Evolutionary conservation across 2,797 vertebrate species (phyloP).

Genomic region (Danio choprae): DNA sequence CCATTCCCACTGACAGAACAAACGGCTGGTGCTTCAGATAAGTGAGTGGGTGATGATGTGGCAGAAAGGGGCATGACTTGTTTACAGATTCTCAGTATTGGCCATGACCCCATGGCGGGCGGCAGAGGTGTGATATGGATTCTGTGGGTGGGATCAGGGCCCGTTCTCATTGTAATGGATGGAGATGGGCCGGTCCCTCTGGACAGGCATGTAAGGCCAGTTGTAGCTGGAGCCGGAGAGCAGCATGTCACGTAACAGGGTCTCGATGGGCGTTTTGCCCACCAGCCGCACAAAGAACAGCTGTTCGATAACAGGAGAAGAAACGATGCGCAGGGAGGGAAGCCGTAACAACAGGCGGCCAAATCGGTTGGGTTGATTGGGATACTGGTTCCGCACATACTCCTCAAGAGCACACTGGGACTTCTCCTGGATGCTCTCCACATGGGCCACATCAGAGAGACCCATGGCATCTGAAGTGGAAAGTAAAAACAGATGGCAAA

Average conservation of each 20-base stretch:
- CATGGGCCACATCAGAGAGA: constrained; percentile 84
- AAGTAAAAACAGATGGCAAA: background rate
- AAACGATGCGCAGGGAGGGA: constrained; percentile 86
- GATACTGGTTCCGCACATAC: constrained; percentile 87
- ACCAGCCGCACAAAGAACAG: constrained; percentile 90
- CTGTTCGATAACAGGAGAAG: constrained; percentile 89
- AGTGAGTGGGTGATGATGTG: constrained; percentile 56
- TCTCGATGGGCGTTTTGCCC: constrained; percentile 91
- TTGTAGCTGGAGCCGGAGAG: constrained; percentile 88
- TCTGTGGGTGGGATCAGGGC: constrained; percentile 67
- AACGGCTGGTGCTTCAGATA: constrained; percentile 50
- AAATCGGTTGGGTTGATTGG: constrained; percentile 86
- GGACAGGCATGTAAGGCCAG: constrained; percentile 84
- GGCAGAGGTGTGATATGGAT: constrained; percentile 50
- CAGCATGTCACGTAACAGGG: constrained; percentile 89
- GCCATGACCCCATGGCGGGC: constrained; percentile 55
- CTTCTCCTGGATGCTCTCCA: constrained; percentile 90
- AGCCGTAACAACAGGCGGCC: constrained; percentile 87
- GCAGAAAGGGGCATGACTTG: constrained; percentile 33
- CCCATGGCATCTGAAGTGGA: constrained; percentile 82
- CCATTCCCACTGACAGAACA: constrained; percentile 38
- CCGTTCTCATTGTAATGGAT: constrained; percentile 85
- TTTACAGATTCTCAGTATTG: constrained; percentile 46
- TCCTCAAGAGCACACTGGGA: constrained; percentile 89
- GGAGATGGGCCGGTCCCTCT: constrained; percentile 80